A percentile compares a stretch with the other conserved stretches of the same genome.
phyloP scores from a whole-genome alignment of 53 echinoderm and acorn worm genomes.

The Luidia sarsii region DNA sequence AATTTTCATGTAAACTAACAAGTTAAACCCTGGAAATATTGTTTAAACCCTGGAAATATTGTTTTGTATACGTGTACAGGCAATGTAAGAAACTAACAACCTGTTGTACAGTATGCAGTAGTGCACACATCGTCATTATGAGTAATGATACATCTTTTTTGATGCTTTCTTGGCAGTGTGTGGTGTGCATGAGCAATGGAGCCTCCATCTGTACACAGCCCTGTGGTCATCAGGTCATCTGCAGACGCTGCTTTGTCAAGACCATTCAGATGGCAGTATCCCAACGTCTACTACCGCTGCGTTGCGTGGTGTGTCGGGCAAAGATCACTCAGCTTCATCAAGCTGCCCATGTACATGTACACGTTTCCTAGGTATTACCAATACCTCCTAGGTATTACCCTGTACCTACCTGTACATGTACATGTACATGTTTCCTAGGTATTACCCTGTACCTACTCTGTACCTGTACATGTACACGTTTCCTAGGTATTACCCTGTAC shows the following conservation, averaged over 20 bases:
- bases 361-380: not conserved
- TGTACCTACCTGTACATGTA: conserved; percentile 4
- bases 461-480: not conserved
- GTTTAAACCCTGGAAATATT: no score
- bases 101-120: no score
- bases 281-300: conserved; percentile 86
- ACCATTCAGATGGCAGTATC: conserved; percentile 96
- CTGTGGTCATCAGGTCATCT: conserved; percentile 88
- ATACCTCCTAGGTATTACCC: conserved; percentile 2
- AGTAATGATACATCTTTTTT: not conserved
- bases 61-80: no score
- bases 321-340: conserved; percentile 80
- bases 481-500: not conserved
- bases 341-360: not conserved
- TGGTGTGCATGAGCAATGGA: conserved; percentile 86
- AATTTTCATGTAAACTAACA: no score
- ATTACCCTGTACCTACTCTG: no score
- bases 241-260: conserved; percentile 93
- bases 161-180: conserved; percentile 74
- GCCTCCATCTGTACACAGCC: conserved; percentile 91
- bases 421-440: not conserved
- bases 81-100: no score
- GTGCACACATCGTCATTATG: no score
- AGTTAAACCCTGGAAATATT: no score
- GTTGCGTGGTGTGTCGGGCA: conserved; percentile 91